Conservation (phyloP, 2,113 vertebrate species). For the Phaethon lepturus region DNA sequence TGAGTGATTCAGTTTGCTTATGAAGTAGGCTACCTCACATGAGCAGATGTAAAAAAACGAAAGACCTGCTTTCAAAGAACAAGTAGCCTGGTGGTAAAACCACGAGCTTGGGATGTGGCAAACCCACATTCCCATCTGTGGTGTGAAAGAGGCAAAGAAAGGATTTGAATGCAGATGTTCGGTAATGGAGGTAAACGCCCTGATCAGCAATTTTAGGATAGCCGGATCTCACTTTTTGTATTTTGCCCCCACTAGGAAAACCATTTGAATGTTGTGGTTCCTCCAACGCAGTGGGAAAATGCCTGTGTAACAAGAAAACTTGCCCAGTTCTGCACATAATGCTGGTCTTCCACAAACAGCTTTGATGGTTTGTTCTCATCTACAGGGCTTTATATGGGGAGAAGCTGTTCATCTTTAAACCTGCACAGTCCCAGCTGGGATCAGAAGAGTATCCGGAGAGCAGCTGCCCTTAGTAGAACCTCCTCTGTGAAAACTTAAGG, state of each 20-base stretch:
- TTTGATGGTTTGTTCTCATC: background rate
- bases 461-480: background rate
- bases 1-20: background rate
- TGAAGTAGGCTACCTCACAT: background rate
- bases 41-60: constrained; percentile 2
- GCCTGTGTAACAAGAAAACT: background rate
- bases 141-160: constrained; percentile 3
- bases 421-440: background rate
- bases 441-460: background rate
- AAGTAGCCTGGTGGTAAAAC: constrained; percentile 45
- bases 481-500: background rate
- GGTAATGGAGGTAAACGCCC: background rate
- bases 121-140: constrained; percentile 24
- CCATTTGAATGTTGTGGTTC: background rate
- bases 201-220: background rate
- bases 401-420: background rate
- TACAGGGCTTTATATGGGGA: background rate
- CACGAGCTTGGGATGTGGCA: constrained; percentile 44
- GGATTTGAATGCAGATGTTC: constrained; percentile 10
- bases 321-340: background rate
- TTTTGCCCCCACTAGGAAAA: background rate
- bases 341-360: background rate
- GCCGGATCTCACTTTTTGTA: background rate
- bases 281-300: background rate
- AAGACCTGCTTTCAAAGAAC: constrained; percentile 55